Percentiles rank a stretch among this genome's conserved stretches.
Evolutionary conservation across 2,797 vertebrate species (phyloP).

Genomic region (Acipenser transmontanus): DNA sequence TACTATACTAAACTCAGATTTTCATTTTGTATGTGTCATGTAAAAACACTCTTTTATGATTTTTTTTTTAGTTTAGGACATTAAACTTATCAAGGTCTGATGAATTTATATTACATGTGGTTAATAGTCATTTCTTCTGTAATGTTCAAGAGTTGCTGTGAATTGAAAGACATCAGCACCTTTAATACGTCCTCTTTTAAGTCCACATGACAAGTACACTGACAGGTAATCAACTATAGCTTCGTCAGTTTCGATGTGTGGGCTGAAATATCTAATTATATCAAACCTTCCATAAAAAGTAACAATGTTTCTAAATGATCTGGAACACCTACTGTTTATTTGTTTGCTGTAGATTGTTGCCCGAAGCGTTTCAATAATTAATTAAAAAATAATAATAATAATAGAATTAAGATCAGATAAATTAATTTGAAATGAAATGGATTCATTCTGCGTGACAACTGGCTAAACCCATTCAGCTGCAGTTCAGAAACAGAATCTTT

Average conservation of each 20-base stretch:
- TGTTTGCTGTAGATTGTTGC: conserved; percentile 75
- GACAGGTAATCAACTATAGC: conserved; percentile 68
- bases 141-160: no score
- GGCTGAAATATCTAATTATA: conserved; percentile 69
- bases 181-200: no score
- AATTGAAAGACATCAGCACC: no score
- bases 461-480: conserved; percentile 64
- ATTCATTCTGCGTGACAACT: conserved; percentile 79
- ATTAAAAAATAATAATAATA: conserved; percentile 26
- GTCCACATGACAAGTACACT: conserved; percentile 36
- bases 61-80: no score
- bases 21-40: no score
- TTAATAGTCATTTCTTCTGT: no score
- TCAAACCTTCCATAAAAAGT: conserved; percentile 70
- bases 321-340: conserved; percentile 72
- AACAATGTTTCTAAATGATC: conserved; percentile 75
- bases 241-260: conserved; percentile 60
- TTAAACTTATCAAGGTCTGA: no score
- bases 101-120: no score
- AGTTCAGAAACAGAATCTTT: conserved; percentile 63
- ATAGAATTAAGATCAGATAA: conserved; percentile 77
- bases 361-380: conserved; percentile 76
- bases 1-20: no score
- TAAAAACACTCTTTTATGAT: no score
- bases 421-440: conserved; percentile 80